These are phyloP conservation scores for Disparrhopalites patrizii DNA, from an alignment of 2,888 invertebrate genomes.

Conservation along the genomic window DNA sequence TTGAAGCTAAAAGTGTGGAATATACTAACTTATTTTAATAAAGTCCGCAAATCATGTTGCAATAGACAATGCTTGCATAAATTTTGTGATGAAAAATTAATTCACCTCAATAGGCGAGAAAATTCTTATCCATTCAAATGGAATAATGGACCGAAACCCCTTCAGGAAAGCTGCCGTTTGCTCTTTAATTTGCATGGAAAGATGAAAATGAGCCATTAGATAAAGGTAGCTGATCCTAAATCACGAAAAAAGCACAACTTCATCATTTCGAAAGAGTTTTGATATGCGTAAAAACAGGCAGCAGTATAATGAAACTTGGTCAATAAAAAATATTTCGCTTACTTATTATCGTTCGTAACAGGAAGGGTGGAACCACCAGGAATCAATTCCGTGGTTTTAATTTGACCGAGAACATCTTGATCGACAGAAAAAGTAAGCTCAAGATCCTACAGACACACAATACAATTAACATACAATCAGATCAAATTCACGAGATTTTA, in stretches of 20 bases:
- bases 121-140: slow-evolving; percentile 87
- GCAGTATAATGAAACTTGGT: too few relatives aligned
- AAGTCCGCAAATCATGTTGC: neutral
- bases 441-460: too few relatives aligned
- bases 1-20: slow-evolving; percentile 62
- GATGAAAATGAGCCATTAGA: slow-evolving; percentile 95
- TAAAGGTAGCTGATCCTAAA: slow-evolving; percentile 95
- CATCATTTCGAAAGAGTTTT: neutral
- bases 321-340: slow-evolving; percentile 49
- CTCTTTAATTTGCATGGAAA: slow-evolving; percentile 96
- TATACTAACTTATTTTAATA: neutral
- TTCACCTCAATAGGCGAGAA: slow-evolving; percentile 90
- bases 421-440: slow-evolving; percentile 95
- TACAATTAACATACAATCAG: slow-evolving; percentile 49
- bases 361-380: slow-evolving; percentile 90
- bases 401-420: slow-evolving; percentile 87
- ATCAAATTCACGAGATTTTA: neutral
- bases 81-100: neutral
- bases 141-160: slow-evolving; percentile 92
- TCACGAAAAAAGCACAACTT: slow-evolving; percentile 45
- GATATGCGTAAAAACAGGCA: too few relatives aligned
- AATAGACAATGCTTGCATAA: neutral
- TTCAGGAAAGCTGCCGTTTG: slow-evolving; percentile 95
- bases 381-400: slow-evolving; percentile 91
- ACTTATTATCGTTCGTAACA: slow-evolving; percentile 97